Evolutionary conservation across 1,140 invertebrate species (phyloP).

Genomic region (Ctenoplectra terminalis): DNA sequence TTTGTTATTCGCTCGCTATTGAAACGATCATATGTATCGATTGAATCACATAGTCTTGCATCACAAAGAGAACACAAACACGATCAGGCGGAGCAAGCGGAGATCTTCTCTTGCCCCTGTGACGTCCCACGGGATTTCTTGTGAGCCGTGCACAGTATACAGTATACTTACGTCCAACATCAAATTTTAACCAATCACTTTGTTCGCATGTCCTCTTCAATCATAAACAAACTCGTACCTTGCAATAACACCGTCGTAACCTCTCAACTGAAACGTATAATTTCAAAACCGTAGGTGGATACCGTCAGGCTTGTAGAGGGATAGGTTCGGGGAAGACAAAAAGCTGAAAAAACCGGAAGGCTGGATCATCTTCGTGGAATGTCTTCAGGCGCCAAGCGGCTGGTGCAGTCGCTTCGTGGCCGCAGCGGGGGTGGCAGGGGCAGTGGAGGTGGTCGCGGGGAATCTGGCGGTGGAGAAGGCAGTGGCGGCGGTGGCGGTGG

Average conservation of each 20-base stretch:
- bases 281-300: conserved; percentile 52
- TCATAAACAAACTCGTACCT: neutral
- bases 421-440: conserved; percentile 78
- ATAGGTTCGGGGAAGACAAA: conserved; percentile 55
- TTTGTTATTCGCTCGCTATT: too few relatives aligned
- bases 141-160: too few relatives aligned
- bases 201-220: neutral
- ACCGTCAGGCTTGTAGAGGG: conserved; percentile 44
- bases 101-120: too few relatives aligned
- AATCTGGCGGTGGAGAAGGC: conserved; percentile 77
- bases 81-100: too few relatives aligned
- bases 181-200: too few relatives aligned
- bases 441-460: conserved; percentile 74
- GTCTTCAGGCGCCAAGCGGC: conserved; percentile 87
- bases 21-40: too few relatives aligned
- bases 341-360: conserved; percentile 68
- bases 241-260: neutral
- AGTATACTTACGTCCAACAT: too few relatives aligned
- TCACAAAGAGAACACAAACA: too few relatives aligned
- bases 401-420: conserved; percentile 87
- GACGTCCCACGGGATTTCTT: too few relatives aligned
- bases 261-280: neutral
- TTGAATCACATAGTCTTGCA: too few relatives aligned
- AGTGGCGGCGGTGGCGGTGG: conserved; percentile 80
- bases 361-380: conserved; percentile 82